Evolutionary conservation across 2,888 invertebrate species (phyloP).

Genomic region (Junonia oenone): DNA sequence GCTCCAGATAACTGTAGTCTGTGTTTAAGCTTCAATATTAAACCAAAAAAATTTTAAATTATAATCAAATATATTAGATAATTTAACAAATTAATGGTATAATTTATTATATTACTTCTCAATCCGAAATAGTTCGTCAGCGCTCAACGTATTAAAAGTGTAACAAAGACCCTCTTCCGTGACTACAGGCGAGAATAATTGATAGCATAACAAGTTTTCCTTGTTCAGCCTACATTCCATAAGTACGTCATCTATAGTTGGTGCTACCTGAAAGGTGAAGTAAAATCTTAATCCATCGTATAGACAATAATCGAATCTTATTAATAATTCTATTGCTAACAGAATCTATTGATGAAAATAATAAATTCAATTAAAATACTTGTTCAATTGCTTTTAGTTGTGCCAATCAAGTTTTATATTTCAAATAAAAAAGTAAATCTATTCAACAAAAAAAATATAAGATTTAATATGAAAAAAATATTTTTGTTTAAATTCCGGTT

Average conservation of each 20-base stretch:
- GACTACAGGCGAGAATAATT: slow-evolving; percentile 81
- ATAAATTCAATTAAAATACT: too few species aligned
- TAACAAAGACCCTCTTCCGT: slow-evolving; percentile 87
- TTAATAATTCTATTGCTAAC: too few species aligned
- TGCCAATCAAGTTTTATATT: too few species aligned
- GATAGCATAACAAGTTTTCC: slow-evolving; percentile 72
- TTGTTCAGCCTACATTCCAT: slow-evolving; percentile 81
- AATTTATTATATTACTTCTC: slow-evolving; percentile 67
- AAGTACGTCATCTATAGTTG: slow-evolving; percentile 75
- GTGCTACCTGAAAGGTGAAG: slow-evolving; percentile 60
- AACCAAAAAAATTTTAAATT: background rate
- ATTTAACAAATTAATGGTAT: background rate
- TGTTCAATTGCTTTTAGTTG: too few species aligned
- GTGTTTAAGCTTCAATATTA: slow-evolving; percentile 43
- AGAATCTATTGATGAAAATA: too few species aligned
- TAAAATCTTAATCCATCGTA: too few species aligned
- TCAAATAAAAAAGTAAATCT: too few species aligned
- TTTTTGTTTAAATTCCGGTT: too few species aligned
- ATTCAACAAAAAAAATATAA: background rate
- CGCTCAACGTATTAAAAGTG: slow-evolving; percentile 83
- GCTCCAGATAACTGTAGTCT: slow-evolving; percentile 55
- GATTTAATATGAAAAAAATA: background rate
- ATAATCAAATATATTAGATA: background rate
- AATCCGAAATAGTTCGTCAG: slow-evolving; percentile 79
- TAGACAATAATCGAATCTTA: too few species aligned